Base-by-base conservation (phyloP, 2,888 invertebrate genomes). In the Hemicrepidius hirtus region DNA sequence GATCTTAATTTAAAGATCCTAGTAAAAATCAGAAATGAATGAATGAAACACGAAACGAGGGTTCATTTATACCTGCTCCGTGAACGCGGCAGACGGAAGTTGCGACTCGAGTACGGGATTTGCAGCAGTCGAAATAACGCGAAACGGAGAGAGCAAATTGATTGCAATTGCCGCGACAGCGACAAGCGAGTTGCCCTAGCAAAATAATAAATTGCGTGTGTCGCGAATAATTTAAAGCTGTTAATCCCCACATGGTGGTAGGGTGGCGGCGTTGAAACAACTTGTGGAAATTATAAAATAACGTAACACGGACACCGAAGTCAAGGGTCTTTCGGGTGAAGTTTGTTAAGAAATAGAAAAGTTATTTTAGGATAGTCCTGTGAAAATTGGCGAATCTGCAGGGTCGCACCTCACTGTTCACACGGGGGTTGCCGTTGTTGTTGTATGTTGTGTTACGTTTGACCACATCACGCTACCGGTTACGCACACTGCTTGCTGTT, bases 121-220 rank as follows among this genome's bases (percentile, higher is more conserved):
- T 77, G 63, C 68, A 72, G 71, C 75, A 74, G 72, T 70, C 57
- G 74, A 76, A 76, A 74, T 73, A 74, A 78, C 71, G 74, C 53
- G 69, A 75, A 75, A 75, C 60, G 71, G 73, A 77, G 77, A 75
- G 77, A 76, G 79, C 80, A 80, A 81, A 82, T 82, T 81, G 82
- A 81, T 80, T 80, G 80, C 80, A 81, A 80, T 80, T 80, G 77
- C 76, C 76, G 75, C 75, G 78, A 76, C 76, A 75, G 75, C 77
- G 77, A 76, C 78, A 76, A 76, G 73, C 75, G 76, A 76, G 71
- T 77, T 76, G 76, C 76, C 76, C 75, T 75, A 72, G 74, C 73
- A 75, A 79, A 80, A 79, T 79, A 80, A 80, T 81, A 80, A 80
- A 80, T 79, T 76, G 79, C 76, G 76, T 72, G 77, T 76, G 79